Base-by-base conservation (phyloP, 30 jellyfish, hydroid and myxozoan genomes). In the Morbakka virulenta region DNA sequence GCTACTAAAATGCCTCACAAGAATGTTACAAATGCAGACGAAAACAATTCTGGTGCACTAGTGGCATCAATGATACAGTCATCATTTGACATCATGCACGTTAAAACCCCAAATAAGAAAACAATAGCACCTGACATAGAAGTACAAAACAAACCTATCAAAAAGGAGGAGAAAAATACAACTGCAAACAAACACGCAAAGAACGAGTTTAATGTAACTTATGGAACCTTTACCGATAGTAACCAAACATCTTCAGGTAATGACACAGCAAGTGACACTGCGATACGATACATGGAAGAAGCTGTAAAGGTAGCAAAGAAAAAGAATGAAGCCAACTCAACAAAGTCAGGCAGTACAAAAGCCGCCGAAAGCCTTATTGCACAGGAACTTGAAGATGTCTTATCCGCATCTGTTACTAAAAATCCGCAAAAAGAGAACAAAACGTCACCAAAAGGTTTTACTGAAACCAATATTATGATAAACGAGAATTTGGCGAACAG, bases 321-420 rank as follows among this genome's bases (percentile, higher is more conserved):
- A 49, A 65, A 64, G 36, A 22, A 62, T n/a, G 22, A 64, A 34
- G 74, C 62, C 17, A 25, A 62, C 63, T 33, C 79, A 23, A 35
- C 73, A 63, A 28, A 2, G 30, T 36, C 72, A 65, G 50, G 33
- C 74, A 52, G 35, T 50, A 0, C 62, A 85, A 3, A 52, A 64
- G 2, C 17, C 13, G 57, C 57, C 9, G 57, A 41, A 17, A 6
- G 13, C 13, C 57, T 41, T 41, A 41, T 41, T 41, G 57, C 57
- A 41, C 57, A 41, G 57, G 57, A 83, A 17, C 25, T 24, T 27
- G 20, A 84, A 21, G 62, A 64, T 53, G 27, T 48, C 17, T 26
- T 20, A 53, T 35, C 33, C 1, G 31, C 25, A 24, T 32, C 41
- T n/a, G 73, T 23, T 14, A 26, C 86, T 0, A 32, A 41, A 36